Evolutionary conservation across 1,140 invertebrate genomes (phyloP), one percentile per base, ranked within the genome.

Genomic region (Brachionus rubens): DNA sequence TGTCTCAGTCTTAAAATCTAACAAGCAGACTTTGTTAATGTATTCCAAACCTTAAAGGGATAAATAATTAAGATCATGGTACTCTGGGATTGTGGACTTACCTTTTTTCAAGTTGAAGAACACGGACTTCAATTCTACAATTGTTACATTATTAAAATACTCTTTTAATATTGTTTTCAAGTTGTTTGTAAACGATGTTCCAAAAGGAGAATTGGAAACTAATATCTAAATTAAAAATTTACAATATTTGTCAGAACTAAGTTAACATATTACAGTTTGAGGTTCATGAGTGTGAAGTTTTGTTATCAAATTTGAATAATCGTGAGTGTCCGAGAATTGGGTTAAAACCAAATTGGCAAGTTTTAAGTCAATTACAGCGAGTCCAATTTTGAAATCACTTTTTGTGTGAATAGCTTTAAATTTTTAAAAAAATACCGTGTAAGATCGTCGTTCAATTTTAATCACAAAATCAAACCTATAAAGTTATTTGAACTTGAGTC

Each of bases 41-140:
- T 16, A 65, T 43, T 65, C 59, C 4, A 65, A 36, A 19, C 68
- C n/a, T n/a, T n/a, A n/a, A n/a, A n/a, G n/a, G n/a, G n/a, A n/a
- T n/a, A n/a, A n/a, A n/a, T n/a, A n/a, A n/a, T n/a, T n/a, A n/a
- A n/a, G n/a, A n/a, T n/a, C n/a, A n/a, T n/a, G n/a, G n/a, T n/a
- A n/a, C n/a, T n/a, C n/a, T n/a, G n/a, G n/a, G n/a, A n/a, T n/a
- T n/a, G n/a, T n/a, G n/a, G n/a, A n/a, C n/a, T n/a, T n/a, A n/a
- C n/a, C 68, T 30, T 50, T 72, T 12, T 72, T 47, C 6, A 12
- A 12, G 24, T 24, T 72, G 6, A 72, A 72, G 50, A 72, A 72
- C 19, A 43, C 26, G 21, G 26, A 36, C 33, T 72, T 54, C n/a
- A 70, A 19, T 12, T 70, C 43, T 12, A 70, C 24, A n/a, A 70